phyloP scores from a whole-genome alignment of 2,113 vertebrate genomes.

The Piaya cayana region DNA sequence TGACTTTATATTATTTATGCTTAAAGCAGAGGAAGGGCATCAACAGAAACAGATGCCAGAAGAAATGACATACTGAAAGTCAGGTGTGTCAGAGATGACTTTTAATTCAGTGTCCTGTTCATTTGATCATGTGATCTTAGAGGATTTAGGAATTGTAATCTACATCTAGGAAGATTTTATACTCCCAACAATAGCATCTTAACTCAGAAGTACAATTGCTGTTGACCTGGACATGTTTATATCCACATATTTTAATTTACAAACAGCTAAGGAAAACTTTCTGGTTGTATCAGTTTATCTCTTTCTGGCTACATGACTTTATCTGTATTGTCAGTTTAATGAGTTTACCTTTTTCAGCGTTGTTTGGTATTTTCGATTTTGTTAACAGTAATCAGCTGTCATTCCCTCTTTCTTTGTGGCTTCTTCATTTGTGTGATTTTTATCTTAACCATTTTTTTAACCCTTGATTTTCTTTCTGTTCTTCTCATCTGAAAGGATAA shows the following conservation, averaged over 20 bases:
- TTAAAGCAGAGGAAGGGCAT: not conserved
- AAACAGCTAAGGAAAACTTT: not conserved
- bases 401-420: not conserved
- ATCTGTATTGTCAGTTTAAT: not conserved
- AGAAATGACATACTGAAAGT: not conserved
- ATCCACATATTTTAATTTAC: not conserved
- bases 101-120: not conserved
- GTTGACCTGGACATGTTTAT: not conserved
- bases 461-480: not conserved
- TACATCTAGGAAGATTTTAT: not conserved
- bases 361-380: not conserved
- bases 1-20: not conserved
- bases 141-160: not conserved
- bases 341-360: not conserved
- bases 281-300: not conserved
- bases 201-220: not conserved
- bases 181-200: not conserved
- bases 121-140: not conserved
- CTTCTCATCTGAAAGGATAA: not conserved
- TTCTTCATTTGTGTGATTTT: not conserved
- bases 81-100: not conserved
- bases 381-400: not conserved
- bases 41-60: not conserved
- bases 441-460: not conserved
- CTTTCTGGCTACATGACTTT: not conserved